A percentile compares a stretch with the other conserved stretches of the same genome.
Evolutionary conservation across 1,140 invertebrate genomes (phyloP).

Genomic region (Arctopsyche grandis): DNA sequence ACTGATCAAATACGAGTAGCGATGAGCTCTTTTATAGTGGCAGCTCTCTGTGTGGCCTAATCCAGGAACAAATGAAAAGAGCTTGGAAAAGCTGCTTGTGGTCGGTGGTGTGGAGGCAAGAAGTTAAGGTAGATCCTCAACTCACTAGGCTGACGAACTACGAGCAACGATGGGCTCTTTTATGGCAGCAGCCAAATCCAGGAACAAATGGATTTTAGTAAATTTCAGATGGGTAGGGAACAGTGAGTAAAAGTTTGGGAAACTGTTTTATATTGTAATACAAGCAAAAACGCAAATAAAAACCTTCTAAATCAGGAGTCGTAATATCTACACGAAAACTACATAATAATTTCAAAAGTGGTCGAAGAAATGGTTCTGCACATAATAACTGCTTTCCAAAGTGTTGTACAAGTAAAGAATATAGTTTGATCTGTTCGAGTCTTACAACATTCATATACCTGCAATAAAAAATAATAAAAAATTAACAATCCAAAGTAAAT

Average conservation of each 20-base stretch:
- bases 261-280: not conserved
- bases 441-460: constrained; percentile 83
- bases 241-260: not conserved
- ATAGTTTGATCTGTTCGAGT: constrained; percentile 85
- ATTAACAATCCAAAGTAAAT: not conserved
- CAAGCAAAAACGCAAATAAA: not conserved
- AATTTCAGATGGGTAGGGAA: too few relatives aligned
- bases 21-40: too few relatives aligned
- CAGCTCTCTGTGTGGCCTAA: too few relatives aligned
- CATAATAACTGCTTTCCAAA: constrained; percentile 83
- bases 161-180: too few relatives aligned
- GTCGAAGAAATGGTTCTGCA: constrained; percentile 89
- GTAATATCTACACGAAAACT: constrained; percentile 81
- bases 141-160: too few relatives aligned
- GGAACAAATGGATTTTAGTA: too few relatives aligned
- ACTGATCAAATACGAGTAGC: too few relatives aligned
- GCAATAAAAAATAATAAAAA: constrained; percentile 47
- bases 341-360: constrained; percentile 83
- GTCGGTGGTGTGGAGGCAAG: too few relatives aligned
- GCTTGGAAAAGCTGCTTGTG: too few relatives aligned
- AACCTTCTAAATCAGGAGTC: constrained; percentile 81
- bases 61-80: too few relatives aligned
- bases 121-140: too few relatives aligned
- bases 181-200: too few relatives aligned
- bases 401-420: constrained; percentile 81